These are phyloP conservation scores for Trimorus sp. DNA, from an alignment of 2,888 invertebrate species.

Conservation along the genomic window DNA sequence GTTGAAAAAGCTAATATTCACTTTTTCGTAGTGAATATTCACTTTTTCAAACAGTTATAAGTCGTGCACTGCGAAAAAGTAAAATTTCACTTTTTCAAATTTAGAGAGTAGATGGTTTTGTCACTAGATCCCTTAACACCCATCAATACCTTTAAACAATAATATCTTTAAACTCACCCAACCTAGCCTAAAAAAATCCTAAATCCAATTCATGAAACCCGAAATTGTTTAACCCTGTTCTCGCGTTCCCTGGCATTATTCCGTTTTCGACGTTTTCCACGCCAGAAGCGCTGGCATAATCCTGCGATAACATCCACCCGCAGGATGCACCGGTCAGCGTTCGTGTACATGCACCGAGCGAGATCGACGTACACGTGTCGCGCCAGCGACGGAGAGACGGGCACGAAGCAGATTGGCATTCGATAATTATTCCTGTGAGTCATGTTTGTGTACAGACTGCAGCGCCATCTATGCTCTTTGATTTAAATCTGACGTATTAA, in stretches of 20 bases:
- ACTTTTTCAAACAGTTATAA: no score
- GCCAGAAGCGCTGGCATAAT: constrained; percentile 50
- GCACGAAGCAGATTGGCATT: constrained; percentile 70
- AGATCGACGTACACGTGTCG: constrained; percentile 21
- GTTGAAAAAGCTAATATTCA: constrained; percentile 30
- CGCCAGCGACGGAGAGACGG: constrained; percentile 19
- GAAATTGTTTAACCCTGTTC: background rate
- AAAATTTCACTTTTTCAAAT: no score
- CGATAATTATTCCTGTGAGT: constrained; percentile 75
- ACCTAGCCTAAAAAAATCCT: no score
- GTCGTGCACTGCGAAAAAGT: no score
- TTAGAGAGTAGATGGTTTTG: no score
- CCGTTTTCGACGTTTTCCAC: constrained; percentile 36
- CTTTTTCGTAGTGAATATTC: no score
- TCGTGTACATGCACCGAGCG: constrained; percentile 39
- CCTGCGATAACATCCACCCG: constrained; percentile 53
- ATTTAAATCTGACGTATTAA: constrained; percentile 72
- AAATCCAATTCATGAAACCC: no score
- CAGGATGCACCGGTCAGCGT: constrained; percentile 58
- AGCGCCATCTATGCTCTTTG: constrained; percentile 68
- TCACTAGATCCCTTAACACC: no score
- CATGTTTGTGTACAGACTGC: constrained; percentile 66
- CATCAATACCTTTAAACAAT: no score
- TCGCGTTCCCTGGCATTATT: constrained; percentile 28
- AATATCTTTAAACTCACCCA: no score